Percentiles rank a stretch among this genome's conserved stretches.
These are phyloP conservation scores for Porites australiensis DNA, from an alignment of 64 coral and sea anemone species.

Conservation along the genomic window DNA sequence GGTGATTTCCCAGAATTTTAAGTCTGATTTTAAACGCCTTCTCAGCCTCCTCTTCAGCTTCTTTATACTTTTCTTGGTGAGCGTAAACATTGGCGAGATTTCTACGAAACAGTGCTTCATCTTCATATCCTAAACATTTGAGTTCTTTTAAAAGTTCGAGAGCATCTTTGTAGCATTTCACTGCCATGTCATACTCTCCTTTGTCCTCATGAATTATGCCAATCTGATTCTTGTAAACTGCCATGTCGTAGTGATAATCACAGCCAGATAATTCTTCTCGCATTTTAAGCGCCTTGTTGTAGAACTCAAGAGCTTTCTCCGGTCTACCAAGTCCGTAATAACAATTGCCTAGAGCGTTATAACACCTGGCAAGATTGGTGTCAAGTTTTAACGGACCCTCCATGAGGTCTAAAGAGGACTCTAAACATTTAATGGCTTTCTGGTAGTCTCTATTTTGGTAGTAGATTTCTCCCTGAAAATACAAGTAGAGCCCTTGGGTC, in stretches of 20 bases:
- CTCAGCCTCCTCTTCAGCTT: constrained; percentile 3
- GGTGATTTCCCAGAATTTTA: constrained; percentile 17
- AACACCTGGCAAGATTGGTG: constrained; percentile 10
- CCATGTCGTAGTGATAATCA: constrained; percentile 20
- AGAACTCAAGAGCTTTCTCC: not conserved
- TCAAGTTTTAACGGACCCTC: not conserved
- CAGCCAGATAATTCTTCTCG: not conserved
- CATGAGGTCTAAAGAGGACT: not conserved
- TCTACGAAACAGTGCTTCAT: constrained; percentile 28
- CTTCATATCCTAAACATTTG: not conserved
- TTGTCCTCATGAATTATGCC: not conserved
- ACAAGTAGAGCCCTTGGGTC: constrained; percentile 17
- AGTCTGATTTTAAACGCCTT: constrained; percentile 36
- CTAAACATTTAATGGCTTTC: not conserved
- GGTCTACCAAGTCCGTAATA: not conserved
- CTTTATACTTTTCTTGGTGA: not conserved
- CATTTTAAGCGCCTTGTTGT: constrained; percentile 26
- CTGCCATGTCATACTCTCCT: not conserved
- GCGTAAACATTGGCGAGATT: constrained; percentile 46
- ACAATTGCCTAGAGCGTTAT: constrained; percentile 60
- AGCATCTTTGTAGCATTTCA: constrained; percentile 44
- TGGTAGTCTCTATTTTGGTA: not conserved
- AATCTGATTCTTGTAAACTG: constrained; percentile 33
- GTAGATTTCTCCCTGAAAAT: constrained; percentile 24
- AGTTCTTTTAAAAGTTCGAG: constrained; percentile 26